A percentile compares a stretch with the other conserved stretches of the same genome.
Evolutionary conservation across 2,113 vertebrate genomes (phyloP).

Genomic region (Ivindomyrus marchei): DNA sequence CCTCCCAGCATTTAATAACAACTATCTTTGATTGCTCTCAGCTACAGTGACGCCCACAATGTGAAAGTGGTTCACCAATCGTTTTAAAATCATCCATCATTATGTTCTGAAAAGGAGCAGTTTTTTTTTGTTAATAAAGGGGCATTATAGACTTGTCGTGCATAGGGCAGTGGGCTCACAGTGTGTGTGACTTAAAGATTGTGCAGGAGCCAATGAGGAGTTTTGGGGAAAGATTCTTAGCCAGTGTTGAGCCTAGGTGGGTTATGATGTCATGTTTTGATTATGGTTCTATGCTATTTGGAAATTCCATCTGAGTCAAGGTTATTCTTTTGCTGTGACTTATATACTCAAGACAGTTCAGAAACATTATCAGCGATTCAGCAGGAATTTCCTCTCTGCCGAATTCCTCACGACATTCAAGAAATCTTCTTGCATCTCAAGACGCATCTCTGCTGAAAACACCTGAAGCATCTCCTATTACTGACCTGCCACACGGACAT

Average conservation of each 20-base stretch:
- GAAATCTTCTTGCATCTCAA: background rate
- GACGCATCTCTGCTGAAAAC: background rate
- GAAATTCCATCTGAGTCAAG: background rate
- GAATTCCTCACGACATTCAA: background rate
- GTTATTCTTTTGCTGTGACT: background rate
- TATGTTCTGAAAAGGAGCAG: background rate
- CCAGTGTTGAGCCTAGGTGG: background rate
- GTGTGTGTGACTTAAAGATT: background rate
- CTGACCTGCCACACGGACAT: background rate
- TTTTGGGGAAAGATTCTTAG: background rate
- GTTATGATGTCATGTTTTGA: background rate
- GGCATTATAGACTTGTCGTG: background rate
- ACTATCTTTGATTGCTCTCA: background rate
- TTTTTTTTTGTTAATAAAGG: background rate
- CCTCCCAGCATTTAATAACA: background rate
- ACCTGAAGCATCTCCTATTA: background rate
- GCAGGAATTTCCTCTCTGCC: background rate
- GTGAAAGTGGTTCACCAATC: background rate
- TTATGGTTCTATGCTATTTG: background rate
- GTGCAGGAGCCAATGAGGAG: background rate
- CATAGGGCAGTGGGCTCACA: background rate
- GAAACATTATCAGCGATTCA: conserved; percentile 25
- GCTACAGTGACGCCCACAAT: background rate
- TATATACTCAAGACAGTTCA: background rate
- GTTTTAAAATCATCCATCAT: background rate